These are phyloP conservation scores for Choloepus didactylus DNA, from an alignment of 2,797 vertebrate genomes.

Conservation along the genomic window DNA sequence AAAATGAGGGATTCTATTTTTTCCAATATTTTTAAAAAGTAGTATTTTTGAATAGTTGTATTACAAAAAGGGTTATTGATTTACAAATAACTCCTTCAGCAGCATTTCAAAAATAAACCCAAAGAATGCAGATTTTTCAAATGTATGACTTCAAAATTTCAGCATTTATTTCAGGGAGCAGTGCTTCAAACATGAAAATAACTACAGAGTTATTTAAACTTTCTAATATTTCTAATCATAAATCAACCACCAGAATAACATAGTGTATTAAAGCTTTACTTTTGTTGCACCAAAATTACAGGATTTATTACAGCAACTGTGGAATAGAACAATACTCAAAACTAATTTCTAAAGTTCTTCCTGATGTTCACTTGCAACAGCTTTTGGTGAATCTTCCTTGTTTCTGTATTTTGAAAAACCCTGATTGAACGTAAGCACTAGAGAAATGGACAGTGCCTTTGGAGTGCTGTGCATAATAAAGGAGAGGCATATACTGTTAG, in stretches of 20 bases:
- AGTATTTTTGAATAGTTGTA: conserved; percentile 44
- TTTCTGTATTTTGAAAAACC: conserved; percentile 34
- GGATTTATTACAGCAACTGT: background rate
- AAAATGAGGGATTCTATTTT: conserved; percentile 60
- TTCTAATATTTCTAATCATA: background rate
- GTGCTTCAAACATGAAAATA: conserved; percentile 17
- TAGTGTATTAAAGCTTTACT: conserved; percentile 31
- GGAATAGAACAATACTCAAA: conserved; percentile 21
- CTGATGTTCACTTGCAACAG: background rate
- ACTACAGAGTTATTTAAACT: conserved; percentile 49
- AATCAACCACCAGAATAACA: conserved; percentile 5
- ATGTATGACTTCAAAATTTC: conserved; percentile 42
- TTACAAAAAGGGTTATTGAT: background rate
- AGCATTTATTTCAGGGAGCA: conserved; percentile 57
- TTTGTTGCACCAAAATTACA: background rate
- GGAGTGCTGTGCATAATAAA: conserved; percentile 22
- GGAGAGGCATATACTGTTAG: background rate
- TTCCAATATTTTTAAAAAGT: conserved; percentile 37
- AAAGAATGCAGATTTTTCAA: conserved; percentile 53
- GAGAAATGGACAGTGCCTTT: background rate
- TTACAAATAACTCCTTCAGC: conserved; percentile 60
- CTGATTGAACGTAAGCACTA: conserved; percentile 12
- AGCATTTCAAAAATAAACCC: background rate
- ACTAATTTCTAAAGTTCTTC: background rate
- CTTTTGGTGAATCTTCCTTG: conserved; percentile 45